Conservation (phyloP, 2,797 vertebrate species). For the Ceryle rudis region DNA sequence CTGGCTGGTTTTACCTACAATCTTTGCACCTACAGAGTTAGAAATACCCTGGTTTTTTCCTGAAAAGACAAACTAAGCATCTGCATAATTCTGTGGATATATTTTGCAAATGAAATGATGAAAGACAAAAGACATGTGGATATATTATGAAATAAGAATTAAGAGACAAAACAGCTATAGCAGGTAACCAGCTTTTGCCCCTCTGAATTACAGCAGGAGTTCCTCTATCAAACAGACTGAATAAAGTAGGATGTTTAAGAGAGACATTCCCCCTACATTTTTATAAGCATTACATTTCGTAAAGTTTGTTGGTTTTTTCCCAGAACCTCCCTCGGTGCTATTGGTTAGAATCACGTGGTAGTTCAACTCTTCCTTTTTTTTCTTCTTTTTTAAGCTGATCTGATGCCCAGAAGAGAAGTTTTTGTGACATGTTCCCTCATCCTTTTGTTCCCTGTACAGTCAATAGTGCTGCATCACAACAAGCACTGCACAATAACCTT, state of each 20-base stretch:
- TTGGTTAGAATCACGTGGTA: not conserved
- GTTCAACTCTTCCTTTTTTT: not conserved
- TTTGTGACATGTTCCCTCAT: not conserved
- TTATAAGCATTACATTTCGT: not conserved
- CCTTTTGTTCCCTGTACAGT: not conserved
- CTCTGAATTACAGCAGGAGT: not conserved
- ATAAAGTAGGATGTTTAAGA: not conserved
- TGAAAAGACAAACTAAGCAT: not conserved
- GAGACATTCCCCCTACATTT: not conserved
- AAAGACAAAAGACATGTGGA: not conserved
- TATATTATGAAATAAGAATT: not conserved
- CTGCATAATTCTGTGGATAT: not conserved
- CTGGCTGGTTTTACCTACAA: not conserved
- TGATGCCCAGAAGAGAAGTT: not conserved
- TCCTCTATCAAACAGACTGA: not conserved
- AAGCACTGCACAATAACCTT: not conserved
- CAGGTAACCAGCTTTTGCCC: not conserved
- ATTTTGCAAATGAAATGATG: not conserved
- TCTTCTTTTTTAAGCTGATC: not conserved
- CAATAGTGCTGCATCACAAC: not conserved
- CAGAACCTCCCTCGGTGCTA: not conserved
- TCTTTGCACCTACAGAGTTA: not conserved
- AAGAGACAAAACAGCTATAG: not conserved
- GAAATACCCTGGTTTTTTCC: not conserved
- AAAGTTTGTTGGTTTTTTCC: not conserved